phyloP scores from a whole-genome alignment of 1,140 invertebrate species.

The Chironomus striatipennis region DNA sequence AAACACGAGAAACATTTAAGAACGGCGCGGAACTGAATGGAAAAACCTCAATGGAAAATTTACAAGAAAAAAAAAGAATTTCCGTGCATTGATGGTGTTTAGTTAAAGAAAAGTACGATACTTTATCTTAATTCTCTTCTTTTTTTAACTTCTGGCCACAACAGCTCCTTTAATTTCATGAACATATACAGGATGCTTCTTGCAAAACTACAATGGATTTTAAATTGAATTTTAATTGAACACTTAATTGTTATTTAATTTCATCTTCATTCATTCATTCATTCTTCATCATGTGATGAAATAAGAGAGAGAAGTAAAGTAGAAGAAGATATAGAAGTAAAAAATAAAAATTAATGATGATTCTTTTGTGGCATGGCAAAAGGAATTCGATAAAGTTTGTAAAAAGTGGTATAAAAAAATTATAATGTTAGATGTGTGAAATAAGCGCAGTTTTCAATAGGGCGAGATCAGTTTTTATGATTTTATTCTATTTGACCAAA shows the following conservation, averaged over 20 bases:
- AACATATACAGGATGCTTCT: too few species aligned
- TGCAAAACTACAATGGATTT: slow-evolving; percentile 18
- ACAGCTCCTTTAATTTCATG: not conserved
- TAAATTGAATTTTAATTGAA: slow-evolving; percentile 24
- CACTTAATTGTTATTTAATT: slow-evolving; percentile 22
- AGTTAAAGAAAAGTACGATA: not conserved
- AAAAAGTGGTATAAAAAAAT: too few species aligned
- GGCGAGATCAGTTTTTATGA: too few species aligned
- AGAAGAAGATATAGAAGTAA: not conserved
- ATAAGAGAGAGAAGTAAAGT: not conserved
- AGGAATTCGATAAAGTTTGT: slow-evolving; percentile 7
- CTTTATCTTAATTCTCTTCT: slow-evolving; percentile 21
- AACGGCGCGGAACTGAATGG: not conserved
- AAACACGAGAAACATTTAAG: not conserved
- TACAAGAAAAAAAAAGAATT: not conserved
- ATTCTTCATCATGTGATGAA: not conserved
- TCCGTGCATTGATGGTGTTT: slow-evolving; percentile 3
- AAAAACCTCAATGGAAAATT: slow-evolving; percentile 5
- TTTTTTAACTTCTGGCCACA: not conserved
- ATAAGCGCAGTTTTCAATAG: too few species aligned
- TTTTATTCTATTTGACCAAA: too few species aligned
- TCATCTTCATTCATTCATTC: slow-evolving; percentile 1
- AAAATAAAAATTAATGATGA: slow-evolving; percentile 1
- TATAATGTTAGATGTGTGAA: too few species aligned
- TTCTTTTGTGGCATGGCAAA: not conserved